Evolutionary conservation across 2,888 invertebrate genomes (phyloP), one percentile per base, ranked within the genome.

Genomic region (Tanytarsus gracilentus): DNA sequence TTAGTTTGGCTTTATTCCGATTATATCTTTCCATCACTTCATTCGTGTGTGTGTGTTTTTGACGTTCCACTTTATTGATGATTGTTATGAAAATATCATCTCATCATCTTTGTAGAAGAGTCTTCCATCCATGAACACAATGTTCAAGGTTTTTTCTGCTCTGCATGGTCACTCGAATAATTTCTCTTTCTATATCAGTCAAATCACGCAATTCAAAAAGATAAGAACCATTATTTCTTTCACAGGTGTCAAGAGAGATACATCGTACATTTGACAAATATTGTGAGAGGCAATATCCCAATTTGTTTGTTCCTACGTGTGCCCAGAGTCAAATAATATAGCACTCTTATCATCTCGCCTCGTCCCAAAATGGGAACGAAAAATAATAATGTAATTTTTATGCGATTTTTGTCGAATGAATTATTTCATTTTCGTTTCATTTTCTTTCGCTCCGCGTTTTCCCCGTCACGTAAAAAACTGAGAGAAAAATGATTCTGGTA

Each of bases 361-460:
- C 30, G 39, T n/a, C n/a, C n/a, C n/a, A n/a, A n/a, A n/a, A n/a
- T n/a, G 44, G 23, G 44, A 44, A 23, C 44, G 18, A 51, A 33
- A 29, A 29, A 33, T 53, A 53, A 53, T 53, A 53, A 53, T 23
- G 55, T 58, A 58, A 58, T 58, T 58, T 58, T 58, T 48, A 58
- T 58, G 58, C 58, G 58, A 58, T 48, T 58, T 58, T 44, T 40
- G 23, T 53, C 11, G 21, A 36, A 53, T 53, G 53, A 53, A 53
- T 36, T 53, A 53, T 53, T 33, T 56, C 55, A 49, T 49, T 49
- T 49, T 49, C 30, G 29, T 30, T 52, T 30, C 50, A 26, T 25
- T 50, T 50, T 26, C 14, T 6, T 27, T 14, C 14, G 14, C n/a
- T 18, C 27, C 11, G 25, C 11, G 5, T n/a, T 52, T 25, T 52